Conservation (phyloP, 2,797 vertebrate species). For the Balearica regulorum region DNA sequence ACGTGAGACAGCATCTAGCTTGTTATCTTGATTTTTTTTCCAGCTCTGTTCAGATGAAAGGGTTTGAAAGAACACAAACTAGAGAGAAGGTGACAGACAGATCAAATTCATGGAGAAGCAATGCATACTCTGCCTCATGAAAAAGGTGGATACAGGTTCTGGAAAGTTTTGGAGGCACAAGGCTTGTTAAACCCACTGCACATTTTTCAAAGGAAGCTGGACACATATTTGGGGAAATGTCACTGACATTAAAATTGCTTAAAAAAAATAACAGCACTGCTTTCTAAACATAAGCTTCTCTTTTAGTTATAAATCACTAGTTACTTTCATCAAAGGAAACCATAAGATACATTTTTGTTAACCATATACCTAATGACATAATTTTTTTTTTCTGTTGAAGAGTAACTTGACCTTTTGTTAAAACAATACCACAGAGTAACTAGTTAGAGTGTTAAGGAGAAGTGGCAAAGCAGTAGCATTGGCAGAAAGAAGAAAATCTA, state of each 20-base stretch:
- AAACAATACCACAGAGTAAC: background rate
- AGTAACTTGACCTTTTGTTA: background rate
- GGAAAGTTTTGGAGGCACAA: background rate
- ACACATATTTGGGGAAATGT: background rate
- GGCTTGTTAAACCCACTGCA: background rate
- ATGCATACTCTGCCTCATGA: background rate
- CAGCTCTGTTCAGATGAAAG: background rate
- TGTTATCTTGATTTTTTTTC: background rate
- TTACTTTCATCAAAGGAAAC: background rate
- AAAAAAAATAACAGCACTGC: background rate
- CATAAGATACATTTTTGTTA: background rate
- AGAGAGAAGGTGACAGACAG: background rate
- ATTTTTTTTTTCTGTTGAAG: background rate
- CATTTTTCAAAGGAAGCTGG: background rate
- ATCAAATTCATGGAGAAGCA: background rate
- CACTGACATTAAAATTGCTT: background rate
- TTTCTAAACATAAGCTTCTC: background rate
- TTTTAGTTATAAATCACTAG: background rate
- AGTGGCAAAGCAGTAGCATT: background rate
- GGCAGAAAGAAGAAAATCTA: background rate
- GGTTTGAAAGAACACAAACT: background rate
- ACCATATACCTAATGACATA: background rate
- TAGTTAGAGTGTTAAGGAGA: background rate
- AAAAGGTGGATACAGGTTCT: background rate
- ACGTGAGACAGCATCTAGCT: background rate